Evolutionary conservation across 1,140 invertebrate genomes (phyloP), one percentile per base, ranked within the genome.

Genomic region (Teleopsis dalmanni): DNA sequence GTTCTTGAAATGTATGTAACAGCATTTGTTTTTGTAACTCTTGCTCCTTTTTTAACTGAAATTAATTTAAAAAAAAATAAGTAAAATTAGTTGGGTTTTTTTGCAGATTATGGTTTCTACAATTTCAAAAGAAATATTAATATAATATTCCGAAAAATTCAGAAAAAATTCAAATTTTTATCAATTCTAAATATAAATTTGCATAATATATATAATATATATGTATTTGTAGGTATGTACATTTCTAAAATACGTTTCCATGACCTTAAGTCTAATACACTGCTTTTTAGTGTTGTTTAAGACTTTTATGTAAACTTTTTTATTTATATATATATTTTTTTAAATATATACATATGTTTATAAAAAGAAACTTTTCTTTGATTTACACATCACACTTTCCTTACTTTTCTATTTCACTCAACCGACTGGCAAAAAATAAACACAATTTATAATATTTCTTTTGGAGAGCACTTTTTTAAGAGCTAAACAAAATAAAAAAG

Each of bases 11-110:
- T 62, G 91, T 85, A 62, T 91, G 87, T 41, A 88, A 75, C 41
- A 95, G 78, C 53, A 91, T 82, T 71, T 92, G 87, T 59, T 93
- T 88, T 64, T 94, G 88, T 58, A 93, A 73, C 62, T 92, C 87
- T 70, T 93, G 89, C 56, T 91, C 86, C 72, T 93, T 88, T 76
- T 93, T 91, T 65, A 93, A 73, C 81, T 88, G 78, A 81, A 45
- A 58, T 71, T 59, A 48, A 54, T 56, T 25, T 40, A 52, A 33
- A 48, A 43, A 37, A n/a, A 40, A 31, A 11, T 21, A 45, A 16
- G 21, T 29, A 48, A 48, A 16, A 29, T 47, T 19, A 27, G 14
- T 36, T 4, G 8, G 33, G 13, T 34, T 45, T 10, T 13, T 19
- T 14, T n/a, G n/a, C n/a, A n/a, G n/a, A n/a, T n/a, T n/a, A n/a